These are phyloP conservation scores for rabbit (Oryctolagus cuniculus) DNA, from an alignment of 2,113 vertebrate genomes.

Conservation along the genomic window mOryCun1.1 NC_091443.1:111175501-111176000, in stretches of 20 bases:
- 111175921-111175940: constrained; percentile 52
- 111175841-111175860: constrained; percentile 63
- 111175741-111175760: constrained; percentile 28
- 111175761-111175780: constrained; percentile 30
- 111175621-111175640: not conserved
- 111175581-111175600: constrained; percentile 49
- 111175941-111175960: constrained; percentile 82
- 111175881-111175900: not conserved
- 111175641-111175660: not conserved
- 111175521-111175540: constrained; percentile 42
- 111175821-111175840: constrained; percentile 37
- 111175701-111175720: constrained; percentile 8
- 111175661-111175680: constrained; percentile 40
- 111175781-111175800: constrained; percentile 57
- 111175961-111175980: constrained; percentile 74
- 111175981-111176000: constrained; percentile 52
- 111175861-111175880: constrained; percentile 59
- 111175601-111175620: constrained; percentile 4
- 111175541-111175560: constrained; percentile 31
- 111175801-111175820: constrained; percentile 11
- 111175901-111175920: constrained; percentile 16
- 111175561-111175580: constrained; percentile 50
- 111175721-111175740: not conserved
- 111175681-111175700: not conserved
- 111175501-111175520: constrained; percentile 30